These are phyloP conservation scores for Dioctria linearis DNA, from an alignment of 2,888 invertebrate genomes.

Conservation along the genomic window DNA sequence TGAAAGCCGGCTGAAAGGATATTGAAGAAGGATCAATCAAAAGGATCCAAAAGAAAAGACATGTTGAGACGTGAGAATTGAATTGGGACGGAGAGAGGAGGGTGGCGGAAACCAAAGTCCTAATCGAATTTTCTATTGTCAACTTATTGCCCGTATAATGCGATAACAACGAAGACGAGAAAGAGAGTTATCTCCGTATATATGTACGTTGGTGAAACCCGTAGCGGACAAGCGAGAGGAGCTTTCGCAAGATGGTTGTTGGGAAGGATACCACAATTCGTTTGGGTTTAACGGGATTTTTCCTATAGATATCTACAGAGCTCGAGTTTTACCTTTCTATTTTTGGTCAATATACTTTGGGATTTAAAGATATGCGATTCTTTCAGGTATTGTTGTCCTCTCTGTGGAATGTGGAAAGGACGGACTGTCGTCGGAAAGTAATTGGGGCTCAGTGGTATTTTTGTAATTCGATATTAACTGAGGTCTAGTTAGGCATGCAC, in stretches of 20 bases:
- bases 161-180: constrained; percentile 44
- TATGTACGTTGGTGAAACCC: neutral
- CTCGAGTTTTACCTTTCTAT: constrained; percentile 27
- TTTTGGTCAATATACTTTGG: constrained; percentile 26
- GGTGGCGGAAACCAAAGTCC: constrained; percentile 49
- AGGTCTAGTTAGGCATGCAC: constrained; percentile 46
- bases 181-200: neutral
- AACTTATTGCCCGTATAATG: constrained; percentile 60
- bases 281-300: constrained; percentile 28
- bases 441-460: constrained; percentile 44
- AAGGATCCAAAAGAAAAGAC: constrained; percentile 15
- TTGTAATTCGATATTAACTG: constrained; percentile 47
- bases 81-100: neutral
- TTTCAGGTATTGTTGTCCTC: constrained; percentile 36
- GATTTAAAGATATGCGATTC: constrained; percentile 16
- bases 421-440: constrained; percentile 20
- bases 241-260: constrained; percentile 4
- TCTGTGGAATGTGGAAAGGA: constrained; percentile 12
- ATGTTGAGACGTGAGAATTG: neutral
- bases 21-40: constrained; percentile 47
- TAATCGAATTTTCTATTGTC: constrained; percentile 57
- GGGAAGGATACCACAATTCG: neutral
- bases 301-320: constrained; percentile 6
- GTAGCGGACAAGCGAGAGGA: neutral
- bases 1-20: constrained; percentile 17